phyloP scores from a whole-genome alignment of 2,797 vertebrate species.

The Agapornis canus region DNA sequence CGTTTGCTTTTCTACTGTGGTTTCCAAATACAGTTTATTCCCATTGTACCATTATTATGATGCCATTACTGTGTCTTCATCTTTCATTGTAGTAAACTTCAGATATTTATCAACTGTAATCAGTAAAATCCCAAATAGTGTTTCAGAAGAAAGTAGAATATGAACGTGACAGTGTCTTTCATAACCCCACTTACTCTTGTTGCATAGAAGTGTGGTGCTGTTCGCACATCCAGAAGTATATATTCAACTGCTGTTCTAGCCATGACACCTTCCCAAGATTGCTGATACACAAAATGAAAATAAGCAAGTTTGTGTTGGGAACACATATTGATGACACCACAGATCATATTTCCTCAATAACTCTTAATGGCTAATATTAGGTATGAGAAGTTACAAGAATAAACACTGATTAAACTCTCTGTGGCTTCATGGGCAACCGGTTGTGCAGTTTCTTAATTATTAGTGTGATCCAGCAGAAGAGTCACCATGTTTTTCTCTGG shows the following conservation, averaged over 20 bases:
- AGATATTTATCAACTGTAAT: neutral
- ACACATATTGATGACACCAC: fast-evolving
- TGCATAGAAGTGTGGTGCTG: neutral
- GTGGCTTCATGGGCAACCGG: neutral
- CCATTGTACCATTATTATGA: neutral
- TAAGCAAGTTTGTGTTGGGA: neutral
- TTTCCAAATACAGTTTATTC: neutral
- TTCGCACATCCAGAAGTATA: neutral
- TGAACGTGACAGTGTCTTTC: neutral
- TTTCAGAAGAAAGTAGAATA: neutral
- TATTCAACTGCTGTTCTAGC: neutral
- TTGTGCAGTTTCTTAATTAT: neutral
- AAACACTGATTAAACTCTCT: neutral
- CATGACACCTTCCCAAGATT: neutral
- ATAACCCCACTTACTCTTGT: neutral
- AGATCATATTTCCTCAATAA: neutral
- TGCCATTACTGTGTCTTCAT: neutral
- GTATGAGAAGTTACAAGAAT: neutral
- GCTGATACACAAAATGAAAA: neutral
- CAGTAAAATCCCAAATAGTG: neutral
- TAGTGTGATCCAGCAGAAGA: neutral
- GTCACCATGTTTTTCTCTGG: neutral
- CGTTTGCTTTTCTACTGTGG: neutral
- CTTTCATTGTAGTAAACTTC: neutral
- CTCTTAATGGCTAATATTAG: neutral